These are phyloP conservation scores for Halcyon leucocephala DNA, from an alignment of 2,797 vertebrate species.

Conservation along the genomic window DNA sequence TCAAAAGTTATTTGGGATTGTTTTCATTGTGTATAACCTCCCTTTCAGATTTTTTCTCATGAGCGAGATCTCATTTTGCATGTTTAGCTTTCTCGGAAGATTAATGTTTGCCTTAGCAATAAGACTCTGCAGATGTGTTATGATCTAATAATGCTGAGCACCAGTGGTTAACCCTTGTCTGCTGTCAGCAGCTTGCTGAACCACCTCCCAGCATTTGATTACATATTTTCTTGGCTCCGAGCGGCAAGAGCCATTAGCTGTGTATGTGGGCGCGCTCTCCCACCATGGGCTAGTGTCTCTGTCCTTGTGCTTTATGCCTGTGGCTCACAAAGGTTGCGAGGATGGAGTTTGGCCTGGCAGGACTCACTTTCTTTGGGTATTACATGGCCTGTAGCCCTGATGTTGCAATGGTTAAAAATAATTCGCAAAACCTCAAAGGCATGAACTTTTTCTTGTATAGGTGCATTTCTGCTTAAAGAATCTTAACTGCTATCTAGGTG, in stretches of 20 bases:
- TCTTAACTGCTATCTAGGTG: not conserved
- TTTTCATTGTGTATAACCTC: constrained; percentile 17
- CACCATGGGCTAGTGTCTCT: not conserved
- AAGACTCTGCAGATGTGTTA: constrained; percentile 41
- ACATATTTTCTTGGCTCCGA: not conserved
- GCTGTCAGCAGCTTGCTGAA: constrained; percentile 35
- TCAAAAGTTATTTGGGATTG: constrained; percentile 7
- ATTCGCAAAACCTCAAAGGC: not conserved
- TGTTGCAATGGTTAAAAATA: not conserved
- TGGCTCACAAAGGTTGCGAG: not conserved
- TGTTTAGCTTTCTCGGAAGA: constrained; percentile 32
- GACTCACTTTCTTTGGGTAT: not conserved
- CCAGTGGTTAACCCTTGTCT: constrained; percentile 2
- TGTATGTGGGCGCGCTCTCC: not conserved
- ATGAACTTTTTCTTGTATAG: not conserved
- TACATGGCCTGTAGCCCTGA: not conserved
- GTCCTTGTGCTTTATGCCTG: not conserved
- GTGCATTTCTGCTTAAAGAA: not conserved
- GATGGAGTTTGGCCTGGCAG: not conserved
- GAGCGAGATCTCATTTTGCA: constrained; percentile 21
- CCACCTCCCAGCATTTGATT: not conserved
- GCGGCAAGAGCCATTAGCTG: not conserved
- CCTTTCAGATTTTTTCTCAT: not conserved
- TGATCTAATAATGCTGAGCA: not conserved
- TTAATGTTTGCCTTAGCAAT: constrained; percentile 14